phyloP scores from a whole-genome alignment of 1,140 invertebrate genomes.

The Agrypnia vestita region DNA sequence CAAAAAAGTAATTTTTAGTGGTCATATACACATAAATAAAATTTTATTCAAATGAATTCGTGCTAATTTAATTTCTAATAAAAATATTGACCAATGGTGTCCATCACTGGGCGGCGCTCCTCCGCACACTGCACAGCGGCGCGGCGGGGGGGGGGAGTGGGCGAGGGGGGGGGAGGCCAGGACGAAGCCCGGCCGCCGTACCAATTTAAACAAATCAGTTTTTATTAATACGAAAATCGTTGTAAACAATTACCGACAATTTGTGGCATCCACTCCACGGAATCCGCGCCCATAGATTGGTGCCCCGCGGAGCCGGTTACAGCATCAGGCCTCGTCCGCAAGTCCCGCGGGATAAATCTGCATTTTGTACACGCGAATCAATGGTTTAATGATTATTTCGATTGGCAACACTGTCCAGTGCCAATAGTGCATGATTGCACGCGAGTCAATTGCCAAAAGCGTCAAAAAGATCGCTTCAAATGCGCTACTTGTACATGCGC shows the following conservation, averaged over 20 bases:
- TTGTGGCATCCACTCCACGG: constrained; percentile 41
- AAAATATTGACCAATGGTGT: neutral
- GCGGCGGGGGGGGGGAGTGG: neutral
- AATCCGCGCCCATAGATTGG: constrained; percentile 3
- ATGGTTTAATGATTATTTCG: too few species aligned
- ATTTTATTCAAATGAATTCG: too few species aligned
- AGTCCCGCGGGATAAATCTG: too few species aligned
- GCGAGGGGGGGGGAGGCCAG: neutral
- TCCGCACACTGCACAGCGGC: constrained; percentile 17
- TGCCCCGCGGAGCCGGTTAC: neutral
- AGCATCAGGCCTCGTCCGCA: neutral
- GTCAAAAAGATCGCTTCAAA: too few species aligned
- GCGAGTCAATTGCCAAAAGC: too few species aligned
- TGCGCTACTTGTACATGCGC: too few species aligned
- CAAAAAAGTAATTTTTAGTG: too few species aligned
- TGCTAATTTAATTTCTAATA: too few species aligned
- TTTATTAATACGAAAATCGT: constrained; percentile 62
- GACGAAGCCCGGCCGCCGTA: constrained; percentile 23
- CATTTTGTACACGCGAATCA: too few species aligned
- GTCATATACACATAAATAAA: too few species aligned
- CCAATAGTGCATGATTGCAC: too few species aligned
- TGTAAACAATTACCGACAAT: constrained; percentile 61
- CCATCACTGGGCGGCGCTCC: neutral
- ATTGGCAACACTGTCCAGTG: too few species aligned
- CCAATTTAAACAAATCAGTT: constrained; percentile 62